Percentiles rank a stretch among this genome's conserved stretches.
Evolutionary conservation across 1,140 invertebrate genomes (phyloP).

Genomic region (Musca vetustissima): DNA sequence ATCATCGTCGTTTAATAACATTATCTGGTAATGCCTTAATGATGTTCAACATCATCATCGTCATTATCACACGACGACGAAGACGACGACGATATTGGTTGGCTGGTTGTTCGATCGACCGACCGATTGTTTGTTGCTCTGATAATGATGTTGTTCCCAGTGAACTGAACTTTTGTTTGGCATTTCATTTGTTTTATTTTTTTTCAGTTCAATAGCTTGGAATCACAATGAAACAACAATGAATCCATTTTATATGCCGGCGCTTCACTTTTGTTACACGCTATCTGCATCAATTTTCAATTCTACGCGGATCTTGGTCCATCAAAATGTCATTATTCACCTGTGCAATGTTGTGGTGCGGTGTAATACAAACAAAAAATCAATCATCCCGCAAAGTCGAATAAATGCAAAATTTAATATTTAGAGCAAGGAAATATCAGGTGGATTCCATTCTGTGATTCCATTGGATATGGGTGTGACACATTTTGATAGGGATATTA

Average conservation of each 20-base stretch:
- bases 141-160: constrained; percentile 6
- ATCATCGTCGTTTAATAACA: constrained; percentile 22
- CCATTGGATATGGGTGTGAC: too few relatives aligned
- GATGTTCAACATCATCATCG: background rate
- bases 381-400: too few relatives aligned
- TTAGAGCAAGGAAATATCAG: too few relatives aligned
- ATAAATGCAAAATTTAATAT: too few relatives aligned
- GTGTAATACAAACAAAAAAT: too few relatives aligned
- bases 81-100: too few relatives aligned
- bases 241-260: constrained; percentile 15
- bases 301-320: constrained; percentile 10
- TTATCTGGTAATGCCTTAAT: background rate
- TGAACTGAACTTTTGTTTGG: background rate
- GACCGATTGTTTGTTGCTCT: background rate
- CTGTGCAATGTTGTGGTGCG: background rate
- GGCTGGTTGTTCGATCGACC: background rate
- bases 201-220: background rate
- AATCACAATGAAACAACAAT: background rate
- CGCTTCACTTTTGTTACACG: constrained; percentile 18
- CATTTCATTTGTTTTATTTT: constrained; percentile 5
- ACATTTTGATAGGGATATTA: too few relatives aligned
- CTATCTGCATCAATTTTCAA: constrained; percentile 19
- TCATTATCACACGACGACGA: too few relatives aligned
- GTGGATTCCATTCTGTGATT: too few relatives aligned
- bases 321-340: constrained; percentile 20